Evolutionary conservation across 2,888 invertebrate species (phyloP).

Genomic region (Zaprionus obscuricornis): DNA sequence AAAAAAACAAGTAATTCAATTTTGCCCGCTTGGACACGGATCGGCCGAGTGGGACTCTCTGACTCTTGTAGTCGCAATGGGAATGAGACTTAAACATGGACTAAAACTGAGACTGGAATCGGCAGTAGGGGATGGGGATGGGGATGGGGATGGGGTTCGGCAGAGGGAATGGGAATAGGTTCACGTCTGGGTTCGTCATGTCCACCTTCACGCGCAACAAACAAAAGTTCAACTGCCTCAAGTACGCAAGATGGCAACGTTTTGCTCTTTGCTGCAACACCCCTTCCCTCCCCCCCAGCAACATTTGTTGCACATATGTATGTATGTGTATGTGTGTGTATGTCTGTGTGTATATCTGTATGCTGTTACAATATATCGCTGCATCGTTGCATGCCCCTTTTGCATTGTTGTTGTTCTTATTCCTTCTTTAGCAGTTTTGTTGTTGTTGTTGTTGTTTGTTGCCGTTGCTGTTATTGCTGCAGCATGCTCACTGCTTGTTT

Average conservation of each 20-base stretch:
- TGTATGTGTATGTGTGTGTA: neutral
- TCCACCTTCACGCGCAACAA: constrained; percentile 69
- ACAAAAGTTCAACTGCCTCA: constrained; percentile 66
- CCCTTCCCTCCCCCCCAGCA: constrained; percentile 13
- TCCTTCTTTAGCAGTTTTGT: too few relatives aligned
- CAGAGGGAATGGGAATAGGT: constrained; percentile 27
- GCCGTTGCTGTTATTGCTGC: constrained; percentile 48
- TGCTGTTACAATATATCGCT: constrained; percentile 63
- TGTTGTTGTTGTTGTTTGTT: constrained; percentile 26
- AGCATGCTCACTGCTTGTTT: constrained; percentile 70
- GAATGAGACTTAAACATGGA: too few relatives aligned
- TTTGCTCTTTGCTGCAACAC: constrained; percentile 9
- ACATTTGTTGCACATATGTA: neutral
- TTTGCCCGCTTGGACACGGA: constrained; percentile 50
- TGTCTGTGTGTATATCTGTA: constrained; percentile 29
- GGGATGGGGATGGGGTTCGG: neutral
- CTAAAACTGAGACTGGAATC: neutral
- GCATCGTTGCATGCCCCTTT: constrained; percentile 55
- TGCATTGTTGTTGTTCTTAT: constrained; percentile 19
- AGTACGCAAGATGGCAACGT: constrained; percentile 56
- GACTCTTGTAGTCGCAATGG: too few relatives aligned
- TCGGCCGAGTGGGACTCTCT: neutral
- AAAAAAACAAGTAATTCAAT: constrained; percentile 64
- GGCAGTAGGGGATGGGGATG: neutral
- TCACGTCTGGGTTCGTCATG: constrained; percentile 48